These are phyloP conservation scores for Polyommatus icarus DNA, from an alignment of 2,888 invertebrate species.

Conservation along the genomic window DNA sequence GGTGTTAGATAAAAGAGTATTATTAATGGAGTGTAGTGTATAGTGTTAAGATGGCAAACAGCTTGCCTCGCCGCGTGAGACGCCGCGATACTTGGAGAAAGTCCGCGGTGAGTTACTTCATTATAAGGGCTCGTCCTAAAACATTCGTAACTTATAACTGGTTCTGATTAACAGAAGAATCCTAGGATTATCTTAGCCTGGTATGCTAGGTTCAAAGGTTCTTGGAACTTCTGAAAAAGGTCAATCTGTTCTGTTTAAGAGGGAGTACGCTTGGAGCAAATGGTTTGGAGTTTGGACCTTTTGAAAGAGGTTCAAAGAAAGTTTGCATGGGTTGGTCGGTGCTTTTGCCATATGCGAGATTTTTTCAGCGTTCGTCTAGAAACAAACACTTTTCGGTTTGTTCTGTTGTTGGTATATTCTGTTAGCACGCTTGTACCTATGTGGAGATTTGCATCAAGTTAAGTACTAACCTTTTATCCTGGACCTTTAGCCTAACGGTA, in stretches of 20 bases:
- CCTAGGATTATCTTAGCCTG: not conserved
- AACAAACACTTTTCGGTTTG: not conserved
- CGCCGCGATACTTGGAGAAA: slow-evolving; percentile 68
- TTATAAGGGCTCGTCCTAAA: not conserved
- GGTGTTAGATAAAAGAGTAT: not conserved
- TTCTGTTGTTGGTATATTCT: no score
- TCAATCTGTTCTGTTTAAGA: not conserved
- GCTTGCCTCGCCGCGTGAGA: slow-evolving; percentile 59
- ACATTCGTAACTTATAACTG: not conserved
- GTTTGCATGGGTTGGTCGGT: not conserved
- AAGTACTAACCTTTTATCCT: not conserved
- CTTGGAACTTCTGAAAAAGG: not conserved
- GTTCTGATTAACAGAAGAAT: not conserved
- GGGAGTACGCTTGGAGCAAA: not conserved
- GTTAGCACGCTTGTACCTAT: no score
- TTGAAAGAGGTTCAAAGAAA: not conserved
- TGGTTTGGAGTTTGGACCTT: not conserved
- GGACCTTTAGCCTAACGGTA: not conserved
- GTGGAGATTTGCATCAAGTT: not conserved
- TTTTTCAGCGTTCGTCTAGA: not conserved
- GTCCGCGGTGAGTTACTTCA: slow-evolving; percentile 61
- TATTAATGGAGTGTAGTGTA: slow-evolving; percentile 7
- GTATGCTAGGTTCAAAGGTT: not conserved
- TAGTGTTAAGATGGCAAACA: slow-evolving; percentile 53
- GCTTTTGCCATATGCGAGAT: no score